Conservation (phyloP, 64 coral and sea anemone genomes). For the Pachyseris speciosa region DNA sequence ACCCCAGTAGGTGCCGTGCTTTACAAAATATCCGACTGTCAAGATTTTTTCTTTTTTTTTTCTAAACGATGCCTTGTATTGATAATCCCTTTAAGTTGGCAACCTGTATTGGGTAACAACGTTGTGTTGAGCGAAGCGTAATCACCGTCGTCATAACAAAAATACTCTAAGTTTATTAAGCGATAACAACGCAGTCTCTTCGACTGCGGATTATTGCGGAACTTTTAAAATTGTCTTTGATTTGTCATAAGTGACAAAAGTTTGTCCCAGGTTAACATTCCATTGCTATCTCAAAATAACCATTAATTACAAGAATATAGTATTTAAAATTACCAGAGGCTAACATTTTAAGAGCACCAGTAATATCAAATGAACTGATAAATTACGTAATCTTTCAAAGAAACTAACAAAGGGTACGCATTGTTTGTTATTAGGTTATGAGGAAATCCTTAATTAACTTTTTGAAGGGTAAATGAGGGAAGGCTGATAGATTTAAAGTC, state of each 20-base stretch:
- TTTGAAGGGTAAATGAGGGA: too few species aligned
- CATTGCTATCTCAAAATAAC: neutral
- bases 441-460: too few species aligned
- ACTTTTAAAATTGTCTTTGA: too few species aligned
- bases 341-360: neutral
- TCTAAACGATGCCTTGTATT: neutral
- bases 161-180: neutral
- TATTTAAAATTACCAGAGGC: neutral
- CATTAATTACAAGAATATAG: neutral
- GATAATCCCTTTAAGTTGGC: neutral
- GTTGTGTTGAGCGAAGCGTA: neutral
- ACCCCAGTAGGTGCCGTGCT: neutral
- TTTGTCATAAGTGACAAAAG: too few species aligned
- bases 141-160: neutral
- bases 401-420: neutral
- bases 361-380: neutral
- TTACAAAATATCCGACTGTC: neutral
- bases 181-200: neutral
- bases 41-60: too few species aligned
- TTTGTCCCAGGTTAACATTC: neutral
- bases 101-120: neutral
- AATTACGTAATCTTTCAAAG: neutral
- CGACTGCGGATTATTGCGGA: neutral
- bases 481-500: too few species aligned
- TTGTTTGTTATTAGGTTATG: too few species aligned